Base-by-base conservation (phyloP, 2,888 invertebrate species). In the Mimas tiliae region DNA sequence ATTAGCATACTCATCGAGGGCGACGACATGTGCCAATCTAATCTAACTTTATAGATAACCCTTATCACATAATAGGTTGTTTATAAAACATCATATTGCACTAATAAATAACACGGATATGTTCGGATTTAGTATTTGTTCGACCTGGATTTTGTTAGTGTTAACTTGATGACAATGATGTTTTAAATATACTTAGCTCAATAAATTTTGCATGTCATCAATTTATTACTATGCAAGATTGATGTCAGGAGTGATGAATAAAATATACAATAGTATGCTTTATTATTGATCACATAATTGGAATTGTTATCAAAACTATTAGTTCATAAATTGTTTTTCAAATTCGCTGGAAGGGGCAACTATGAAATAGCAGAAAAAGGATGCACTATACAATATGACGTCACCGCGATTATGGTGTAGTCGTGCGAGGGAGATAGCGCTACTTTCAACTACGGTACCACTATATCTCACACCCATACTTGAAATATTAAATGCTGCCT, bases 11-110 rank as follows among this genome's bases (percentile, higher is more conserved):
- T 58, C 58, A 58, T 58, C 11, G 58, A 38, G 58, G 42, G 42
- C 19, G 58, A 16, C 42, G 58, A 58, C 58, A 58, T 58, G 42
- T 19, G 42, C 16, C 38, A 58, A 58, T 58, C 58, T 58, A 19
- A 58, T 58, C 58, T 38, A 58, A 21, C 27, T 14, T 21, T 52
- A 38, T 7, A 42, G 58, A 58, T 58, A 58, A 42, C 42, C 1
- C 6, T 42, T 58, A 58, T 58, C 58, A 53, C 34, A 9, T 58
- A 58, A 42, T 58, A 58, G 42, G 58, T 58, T 58, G 58, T 58
- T 58, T 58, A 58, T 58, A 58, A 58, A 58, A 58, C 58, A 58
- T 58, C 42, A 42, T 58, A 58, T 42, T 58, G 58, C 58, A 58
- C 58, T 58, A 58, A 58, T 58, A 58, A 58, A 58, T 58, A 58